Evolutionary conservation across 2,888 invertebrate genomes (phyloP), one percentile per base, ranked within the genome.

Genomic region (Lucinisca nassula): DNA sequence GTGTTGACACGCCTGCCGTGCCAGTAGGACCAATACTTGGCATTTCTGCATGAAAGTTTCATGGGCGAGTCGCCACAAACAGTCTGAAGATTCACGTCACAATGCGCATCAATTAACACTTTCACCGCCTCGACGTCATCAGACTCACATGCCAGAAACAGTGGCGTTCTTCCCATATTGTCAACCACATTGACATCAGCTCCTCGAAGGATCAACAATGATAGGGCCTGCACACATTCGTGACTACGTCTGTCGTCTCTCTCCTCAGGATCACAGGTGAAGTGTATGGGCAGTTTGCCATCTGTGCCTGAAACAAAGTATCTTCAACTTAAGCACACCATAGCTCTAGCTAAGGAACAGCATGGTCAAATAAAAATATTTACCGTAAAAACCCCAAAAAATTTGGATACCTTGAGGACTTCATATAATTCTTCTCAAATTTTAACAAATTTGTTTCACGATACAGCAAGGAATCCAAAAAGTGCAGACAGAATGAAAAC

Each of bases 21-120:
- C 93, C 93, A 94, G 84, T 94, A 94, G 17, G 94, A 94, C 94
- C 94, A 94, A 49, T 93, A 93, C 55, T 94, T 94, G 8, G 95
- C 94, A 90, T 93, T 93, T 67, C 93, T 87, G 77, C 95, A 95
- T 12, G 93, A 93, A 0, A 93, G 91, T 79, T 92, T 94, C 83
- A 95, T 92, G 0, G 94, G 93, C 6, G 94, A 93, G 40, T 94
- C 93, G 0, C 94, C 94, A 75, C 91, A 89, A 17, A 92, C 90
- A 10, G 93, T 93, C 61, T 91, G 91, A 14, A 93, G 85, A 79
- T 94, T 94, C 12, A 94, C 93, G 87, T 93, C 90, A 89, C 94
- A 93, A 21, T 92, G 89, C 21, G 90, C 90, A 12, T 90, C 79
- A n/a, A 94, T 88, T n/a, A 94, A 86, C 14, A 83, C 72, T 40